A percentile compares a stretch with the other conserved stretches of the same genome.
Evolutionary conservation across 1,140 invertebrate species (phyloP).

Genomic region (Bilobella aurantiaca): DNA sequence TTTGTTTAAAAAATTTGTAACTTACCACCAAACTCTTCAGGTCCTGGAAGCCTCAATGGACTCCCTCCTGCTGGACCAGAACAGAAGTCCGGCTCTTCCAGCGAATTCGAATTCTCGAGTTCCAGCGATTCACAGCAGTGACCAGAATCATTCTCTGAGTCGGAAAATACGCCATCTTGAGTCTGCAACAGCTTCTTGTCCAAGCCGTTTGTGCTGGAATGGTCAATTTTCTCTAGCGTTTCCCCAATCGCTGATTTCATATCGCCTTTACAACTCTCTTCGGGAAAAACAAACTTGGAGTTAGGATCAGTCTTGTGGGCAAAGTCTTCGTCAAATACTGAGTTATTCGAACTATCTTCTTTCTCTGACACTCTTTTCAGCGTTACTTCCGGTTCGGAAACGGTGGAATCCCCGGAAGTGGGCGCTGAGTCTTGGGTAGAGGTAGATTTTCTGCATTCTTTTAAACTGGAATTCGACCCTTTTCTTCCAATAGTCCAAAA

Average conservation of each 20-base stretch:
- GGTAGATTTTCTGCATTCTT: constrained; percentile 15
- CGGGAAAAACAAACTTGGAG: constrained; percentile 11
- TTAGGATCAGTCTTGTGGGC: background rate
- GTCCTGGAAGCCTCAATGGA: background rate
- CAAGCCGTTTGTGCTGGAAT: background rate
- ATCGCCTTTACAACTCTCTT: background rate
- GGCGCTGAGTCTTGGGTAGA: constrained; percentile 19
- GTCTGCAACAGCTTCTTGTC: background rate
- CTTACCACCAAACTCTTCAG: background rate
- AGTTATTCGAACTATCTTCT: constrained; percentile 1
- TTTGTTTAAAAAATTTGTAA: too few relatives aligned
- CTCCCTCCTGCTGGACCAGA: constrained; percentile 35
- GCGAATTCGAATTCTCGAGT: constrained; percentile 26
- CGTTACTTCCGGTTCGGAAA: constrained; percentile 12
- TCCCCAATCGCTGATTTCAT: background rate
- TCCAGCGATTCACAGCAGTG: constrained; percentile 30
- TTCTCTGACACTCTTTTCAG: background rate
- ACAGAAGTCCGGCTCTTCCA: constrained; percentile 36
- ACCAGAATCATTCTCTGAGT: constrained; percentile 32
- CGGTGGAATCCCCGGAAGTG: constrained; percentile 18
- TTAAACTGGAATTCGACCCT: background rate
- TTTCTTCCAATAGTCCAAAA: constrained; percentile 35
- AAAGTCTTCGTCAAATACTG: constrained; percentile 22
- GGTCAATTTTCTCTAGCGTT: background rate
- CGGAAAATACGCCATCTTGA: background rate